Evolutionary conservation across 53 echinoderm and acorn worm genomes (phyloP).

Genomic region (Henricia sp.): DNA sequence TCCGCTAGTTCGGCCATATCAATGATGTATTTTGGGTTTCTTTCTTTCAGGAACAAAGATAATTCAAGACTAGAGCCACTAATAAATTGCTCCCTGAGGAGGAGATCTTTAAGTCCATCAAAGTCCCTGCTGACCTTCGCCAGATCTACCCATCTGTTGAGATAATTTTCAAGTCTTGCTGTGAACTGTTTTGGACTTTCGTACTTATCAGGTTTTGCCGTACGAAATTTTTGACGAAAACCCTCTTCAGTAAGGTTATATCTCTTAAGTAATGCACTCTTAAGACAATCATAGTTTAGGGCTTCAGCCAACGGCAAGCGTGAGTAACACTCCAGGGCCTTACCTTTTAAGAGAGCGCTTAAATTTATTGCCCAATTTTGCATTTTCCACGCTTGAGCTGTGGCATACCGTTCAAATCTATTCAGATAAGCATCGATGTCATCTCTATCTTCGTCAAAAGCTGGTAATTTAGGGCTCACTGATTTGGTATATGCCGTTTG

Average conservation of each 20-base stretch:
- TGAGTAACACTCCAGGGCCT: conserved; percentile 29
- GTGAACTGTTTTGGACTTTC: conserved; percentile 17
- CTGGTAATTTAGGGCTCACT: too few species aligned
- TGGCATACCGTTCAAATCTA: conserved; percentile 35
- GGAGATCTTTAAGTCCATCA: conserved; percentile 13
- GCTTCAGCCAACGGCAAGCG: not conserved
- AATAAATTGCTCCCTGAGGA: too few species aligned
- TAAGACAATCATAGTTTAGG: conserved; percentile 25
- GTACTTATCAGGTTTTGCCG: not conserved
- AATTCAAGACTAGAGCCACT: too few species aligned
- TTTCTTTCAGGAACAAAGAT: too few species aligned
- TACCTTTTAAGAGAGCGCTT: too few species aligned
- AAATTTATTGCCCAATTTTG: too few species aligned
- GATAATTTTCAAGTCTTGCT: conserved; percentile 21
- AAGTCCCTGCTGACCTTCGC: conserved; percentile 22
- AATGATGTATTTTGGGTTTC: too few species aligned
- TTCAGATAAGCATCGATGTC: conserved; percentile 36
- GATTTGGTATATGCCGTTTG: too few species aligned
- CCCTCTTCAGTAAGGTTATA: too few species aligned
- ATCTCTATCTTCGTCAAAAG: conserved; percentile 31
- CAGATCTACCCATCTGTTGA: conserved; percentile 13
- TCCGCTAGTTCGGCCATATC: too few species aligned
- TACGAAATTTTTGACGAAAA: conserved; percentile 34
- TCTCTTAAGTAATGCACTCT: too few species aligned
- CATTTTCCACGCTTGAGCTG: conserved; percentile 21